Evolutionary conservation across 2,797 vertebrate genomes (phyloP).

Genomic region (Chromobotia macracanthus): DNA sequence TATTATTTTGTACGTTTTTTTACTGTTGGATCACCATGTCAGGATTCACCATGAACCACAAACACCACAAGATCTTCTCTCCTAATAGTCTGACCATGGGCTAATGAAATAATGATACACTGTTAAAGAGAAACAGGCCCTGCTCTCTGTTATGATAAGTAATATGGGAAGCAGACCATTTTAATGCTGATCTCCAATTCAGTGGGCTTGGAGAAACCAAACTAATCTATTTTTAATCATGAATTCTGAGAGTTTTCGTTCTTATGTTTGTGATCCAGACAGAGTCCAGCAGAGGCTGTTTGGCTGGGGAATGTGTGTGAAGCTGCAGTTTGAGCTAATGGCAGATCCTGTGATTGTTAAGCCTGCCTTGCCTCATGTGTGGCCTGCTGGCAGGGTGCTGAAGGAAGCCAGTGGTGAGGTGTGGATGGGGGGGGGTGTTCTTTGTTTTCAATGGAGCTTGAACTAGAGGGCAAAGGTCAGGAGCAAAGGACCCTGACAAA

Average conservation of each 20-base stretch:
- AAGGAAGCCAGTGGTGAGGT: constrained; percentile 21
- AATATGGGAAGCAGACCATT: constrained; percentile 49
- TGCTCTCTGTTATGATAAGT: constrained; percentile 51
- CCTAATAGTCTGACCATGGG: constrained; percentile 48
- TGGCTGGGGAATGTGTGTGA: constrained; percentile 55
- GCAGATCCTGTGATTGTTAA: constrained; percentile 26
- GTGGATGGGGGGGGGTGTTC: constrained; percentile 6
- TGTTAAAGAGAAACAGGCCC: constrained; percentile 33
- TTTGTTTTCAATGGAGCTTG: constrained; percentile 22
- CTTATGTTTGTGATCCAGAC: constrained; percentile 15
- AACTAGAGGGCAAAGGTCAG: constrained; percentile 52
- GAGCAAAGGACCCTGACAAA: constrained; percentile 47
- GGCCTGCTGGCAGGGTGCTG: constrained; percentile 30
- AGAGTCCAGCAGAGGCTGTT: constrained; percentile 21
- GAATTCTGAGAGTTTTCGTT: constrained; percentile 41
- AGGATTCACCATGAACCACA: constrained; percentile 43
- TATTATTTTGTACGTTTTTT: constrained; percentile 47
- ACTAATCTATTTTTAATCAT: constrained; percentile 47
- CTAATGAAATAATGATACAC: constrained; percentile 59
- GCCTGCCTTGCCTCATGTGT: constrained; percentile 53
- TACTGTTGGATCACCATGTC: constrained; percentile 28
- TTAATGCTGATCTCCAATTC: constrained; percentile 28
- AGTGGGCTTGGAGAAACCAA: constrained; percentile 38
- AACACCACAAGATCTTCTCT: constrained; percentile 46
- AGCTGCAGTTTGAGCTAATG: constrained; percentile 48